These are phyloP conservation scores for Gila orcuttii DNA, from an alignment of 2,113 vertebrate species.

Conservation along the genomic window DNA sequence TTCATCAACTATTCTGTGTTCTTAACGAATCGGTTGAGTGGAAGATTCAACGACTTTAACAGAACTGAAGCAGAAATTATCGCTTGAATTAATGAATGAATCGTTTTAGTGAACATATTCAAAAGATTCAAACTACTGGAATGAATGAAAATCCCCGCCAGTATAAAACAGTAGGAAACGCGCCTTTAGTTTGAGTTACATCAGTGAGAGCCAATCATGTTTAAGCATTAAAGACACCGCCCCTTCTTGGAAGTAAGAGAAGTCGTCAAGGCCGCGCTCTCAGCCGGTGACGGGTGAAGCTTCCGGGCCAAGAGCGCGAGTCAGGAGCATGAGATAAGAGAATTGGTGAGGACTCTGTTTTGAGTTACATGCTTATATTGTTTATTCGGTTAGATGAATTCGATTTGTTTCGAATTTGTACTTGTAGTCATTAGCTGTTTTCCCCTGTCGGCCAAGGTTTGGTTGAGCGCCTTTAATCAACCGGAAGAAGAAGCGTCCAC, in stretches of 20 bases:
- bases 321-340: neutral
- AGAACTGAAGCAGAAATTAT: too few species aligned
- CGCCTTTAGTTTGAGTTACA: constrained; percentile 38
- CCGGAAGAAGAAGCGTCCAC: constrained; percentile 50
- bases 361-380: too few species aligned
- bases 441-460: neutral
- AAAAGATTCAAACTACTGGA: neutral
- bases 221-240: neutral
- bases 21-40: neutral
- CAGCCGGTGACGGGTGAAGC: constrained; percentile 7
- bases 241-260: neutral
- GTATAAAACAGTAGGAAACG: neutral
- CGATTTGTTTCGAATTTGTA: too few species aligned
- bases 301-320: constrained; percentile 21
- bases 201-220: constrained; percentile 4
- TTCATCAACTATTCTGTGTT: neutral
- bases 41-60: neutral
- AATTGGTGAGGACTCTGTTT: neutral
- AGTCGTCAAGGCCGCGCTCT: constrained; percentile 1
- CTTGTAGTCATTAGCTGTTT: neutral
- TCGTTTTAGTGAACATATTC: constrained; percentile 2
- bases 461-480: constrained; percentile 30
- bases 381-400: neutral
- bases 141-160: constrained; percentile 1
- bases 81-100: neutral